Evolutionary conservation across 1,140 invertebrate genomes (phyloP).

Genomic region (Hyles euphorbiae): DNA sequence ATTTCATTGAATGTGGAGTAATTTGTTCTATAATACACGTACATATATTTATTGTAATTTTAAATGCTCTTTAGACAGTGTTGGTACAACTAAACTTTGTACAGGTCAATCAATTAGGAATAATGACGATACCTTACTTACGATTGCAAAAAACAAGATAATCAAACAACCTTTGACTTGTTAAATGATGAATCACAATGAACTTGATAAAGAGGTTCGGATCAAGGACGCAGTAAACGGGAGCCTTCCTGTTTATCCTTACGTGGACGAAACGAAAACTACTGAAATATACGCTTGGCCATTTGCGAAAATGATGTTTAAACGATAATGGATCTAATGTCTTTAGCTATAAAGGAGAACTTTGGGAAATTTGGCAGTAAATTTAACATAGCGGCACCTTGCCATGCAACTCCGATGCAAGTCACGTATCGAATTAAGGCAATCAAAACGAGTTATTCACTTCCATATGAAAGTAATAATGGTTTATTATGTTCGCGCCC

Average conservation of each 20-base stretch:
- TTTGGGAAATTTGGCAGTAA: background rate
- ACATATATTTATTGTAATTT: background rate
- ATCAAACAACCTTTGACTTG: slow-evolving; percentile 8
- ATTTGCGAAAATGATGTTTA: slow-evolving; percentile 17
- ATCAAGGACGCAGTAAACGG: slow-evolving; percentile 54
- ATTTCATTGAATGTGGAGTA: background rate
- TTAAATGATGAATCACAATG: slow-evolving; percentile 17
- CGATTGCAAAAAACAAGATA: background rate
- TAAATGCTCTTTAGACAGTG: background rate
- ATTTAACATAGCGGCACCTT: slow-evolving; percentile 34
- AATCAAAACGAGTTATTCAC: slow-evolving; percentile 48
- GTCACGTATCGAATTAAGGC: slow-evolving; percentile 58
- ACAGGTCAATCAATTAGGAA: background rate
- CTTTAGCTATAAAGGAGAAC: slow-evolving; percentile 16
- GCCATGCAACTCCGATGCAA: slow-evolving; percentile 39
- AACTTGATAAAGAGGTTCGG: slow-evolving; percentile 36
- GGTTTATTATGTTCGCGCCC: slow-evolving; percentile 17
- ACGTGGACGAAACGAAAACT: slow-evolving; percentile 42
- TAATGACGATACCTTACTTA: background rate
- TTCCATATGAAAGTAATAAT: slow-evolving; percentile 39
- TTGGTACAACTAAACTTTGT: too few relatives aligned
- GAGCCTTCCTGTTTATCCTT: slow-evolving; percentile 63
- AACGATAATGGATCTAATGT: slow-evolving; percentile 23
- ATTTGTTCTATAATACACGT: background rate
- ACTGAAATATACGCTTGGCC: slow-evolving; percentile 14